Conservation (phyloP, 2,113 vertebrate genomes). For the Clarias batrachus region DNA sequence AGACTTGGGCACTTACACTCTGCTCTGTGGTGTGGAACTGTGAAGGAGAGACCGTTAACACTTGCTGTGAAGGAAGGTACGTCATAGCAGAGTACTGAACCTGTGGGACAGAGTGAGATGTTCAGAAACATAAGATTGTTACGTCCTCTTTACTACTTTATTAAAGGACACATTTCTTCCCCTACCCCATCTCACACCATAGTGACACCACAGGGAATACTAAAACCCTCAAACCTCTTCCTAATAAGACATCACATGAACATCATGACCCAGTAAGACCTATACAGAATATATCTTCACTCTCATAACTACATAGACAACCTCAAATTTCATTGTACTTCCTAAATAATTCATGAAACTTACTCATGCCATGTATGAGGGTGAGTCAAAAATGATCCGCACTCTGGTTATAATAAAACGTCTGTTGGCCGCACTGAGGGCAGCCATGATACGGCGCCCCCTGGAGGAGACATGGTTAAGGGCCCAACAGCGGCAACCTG, state of each 20-base stretch:
- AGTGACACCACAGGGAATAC: background rate
- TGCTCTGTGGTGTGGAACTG: constrained; percentile 85
- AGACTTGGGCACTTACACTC: constrained; percentile 16
- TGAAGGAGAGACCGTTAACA: constrained; percentile 81
- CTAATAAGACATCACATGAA: background rate
- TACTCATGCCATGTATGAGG: background rate
- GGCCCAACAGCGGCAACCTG: too few species aligned
- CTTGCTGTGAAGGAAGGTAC: constrained; percentile 86
- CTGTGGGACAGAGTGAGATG: constrained; percentile 22
- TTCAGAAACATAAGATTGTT: background rate
- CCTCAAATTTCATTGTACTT: background rate
- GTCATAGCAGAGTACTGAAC: constrained; percentile 86
- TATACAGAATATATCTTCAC: background rate
- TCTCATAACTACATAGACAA: background rate
- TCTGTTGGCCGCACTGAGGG: too few species aligned
- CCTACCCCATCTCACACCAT: background rate
- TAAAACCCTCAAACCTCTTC: background rate
- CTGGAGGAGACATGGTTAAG: too few species aligned
- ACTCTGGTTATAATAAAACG: too few species aligned
- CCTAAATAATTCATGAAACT: background rate
- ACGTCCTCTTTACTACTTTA: background rate
- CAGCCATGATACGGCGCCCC: too few species aligned
- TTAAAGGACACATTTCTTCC: background rate
- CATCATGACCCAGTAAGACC: background rate
- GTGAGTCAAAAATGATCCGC: background rate